Base-by-base conservation (phyloP, 1,140 invertebrate genomes). In the Formica exsecta region DNA sequence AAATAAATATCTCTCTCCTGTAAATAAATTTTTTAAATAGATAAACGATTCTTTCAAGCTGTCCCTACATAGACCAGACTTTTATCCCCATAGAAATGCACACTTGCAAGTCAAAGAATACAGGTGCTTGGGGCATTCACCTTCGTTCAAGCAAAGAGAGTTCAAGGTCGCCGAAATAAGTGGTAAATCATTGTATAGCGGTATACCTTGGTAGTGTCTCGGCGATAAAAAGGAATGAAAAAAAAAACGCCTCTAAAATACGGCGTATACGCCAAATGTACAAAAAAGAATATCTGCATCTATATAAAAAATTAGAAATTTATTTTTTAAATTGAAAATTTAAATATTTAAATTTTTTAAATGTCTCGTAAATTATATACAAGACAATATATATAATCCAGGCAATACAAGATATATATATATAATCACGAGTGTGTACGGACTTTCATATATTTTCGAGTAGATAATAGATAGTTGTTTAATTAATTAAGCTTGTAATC, bases 91-190 rank as follows among this genome's bases (percentile, higher is more conserved):
- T 13, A 25, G 25, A 22, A 25, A 83, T 25, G 38, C 7, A 61
- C 66, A 22, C 36, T 62, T 65, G 11, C 29, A 64, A 86, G 5
- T 22, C 32, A 65, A 80, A 41, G 36, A 44, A 36, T 41, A 36
- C 86, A 90, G 85, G 83, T 86, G 87, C 77, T 64, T 88, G 16
- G 88, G 87, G 68, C 92, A 80, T 90, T 92, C 90, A 92, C 91
- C 91, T 91, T 85, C 54, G 41, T 87, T 74, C 48, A 74, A 66
- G 70, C 41, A 76, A 86, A 86, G 85, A 74, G 88, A 92, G 91
- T 93, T 92, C 91, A 91, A 92, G 91, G 92, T 89, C 88, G 32
- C 64, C 62, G 44, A 70, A 62, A 86, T 66, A 86, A 76, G 70
- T 87, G 81, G 51, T 90, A 86, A 61, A 66, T 76, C 59, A 87